Percentiles rank a stretch among this genome's conserved stretches.
These are phyloP conservation scores for Styela clava DNA, from an alignment of 23 tunicate species.

Conservation along the genomic window DNA sequence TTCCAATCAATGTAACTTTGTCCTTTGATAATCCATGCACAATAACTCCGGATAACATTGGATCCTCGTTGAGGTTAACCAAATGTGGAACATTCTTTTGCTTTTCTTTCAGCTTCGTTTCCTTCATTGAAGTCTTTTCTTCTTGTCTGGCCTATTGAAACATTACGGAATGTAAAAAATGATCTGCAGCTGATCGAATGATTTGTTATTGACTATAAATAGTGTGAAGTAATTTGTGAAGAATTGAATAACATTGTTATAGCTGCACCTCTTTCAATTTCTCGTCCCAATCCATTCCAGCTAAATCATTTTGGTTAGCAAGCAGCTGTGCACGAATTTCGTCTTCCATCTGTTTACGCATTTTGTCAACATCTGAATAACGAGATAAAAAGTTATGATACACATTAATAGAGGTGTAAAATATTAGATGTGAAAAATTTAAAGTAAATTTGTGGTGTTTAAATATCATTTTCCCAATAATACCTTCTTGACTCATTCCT, in stretches of 20 bases:
- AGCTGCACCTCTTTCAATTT: conserved; percentile 51
- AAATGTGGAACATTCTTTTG: conserved; percentile 57
- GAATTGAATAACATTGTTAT: neutral
- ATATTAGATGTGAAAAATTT: neutral
- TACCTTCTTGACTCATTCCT: conserved; percentile 89
- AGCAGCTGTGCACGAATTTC: conserved; percentile 91
- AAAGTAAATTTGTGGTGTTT: neutral
- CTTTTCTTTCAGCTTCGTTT: conserved; percentile 23
- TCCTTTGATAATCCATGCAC: conserved; percentile 54
- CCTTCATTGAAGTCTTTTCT: conserved; percentile 40
- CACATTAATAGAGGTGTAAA: neutral
- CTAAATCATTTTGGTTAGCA: conserved; percentile 72
- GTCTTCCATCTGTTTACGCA: conserved; percentile 79
- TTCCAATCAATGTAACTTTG: conserved; percentile 68
- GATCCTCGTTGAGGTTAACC: conserved; percentile 94
- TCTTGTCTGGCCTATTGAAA: conserved; percentile 53
- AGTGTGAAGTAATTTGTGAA: neutral
- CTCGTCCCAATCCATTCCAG: conserved; percentile 86
- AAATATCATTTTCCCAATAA: neutral
- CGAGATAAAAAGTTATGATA: no score
- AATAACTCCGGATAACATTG: conserved; percentile 94
- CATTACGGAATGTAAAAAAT: conserved; percentile 39
- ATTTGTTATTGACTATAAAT: neutral
- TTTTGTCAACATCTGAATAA: conserved; percentile 61
- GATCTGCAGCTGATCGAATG: neutral